Percentiles rank a stretch among this genome's conserved stretches.
phyloP scores from a whole-genome alignment of 2,113 vertebrate species.

The Cinclus mexicanus region DNA sequence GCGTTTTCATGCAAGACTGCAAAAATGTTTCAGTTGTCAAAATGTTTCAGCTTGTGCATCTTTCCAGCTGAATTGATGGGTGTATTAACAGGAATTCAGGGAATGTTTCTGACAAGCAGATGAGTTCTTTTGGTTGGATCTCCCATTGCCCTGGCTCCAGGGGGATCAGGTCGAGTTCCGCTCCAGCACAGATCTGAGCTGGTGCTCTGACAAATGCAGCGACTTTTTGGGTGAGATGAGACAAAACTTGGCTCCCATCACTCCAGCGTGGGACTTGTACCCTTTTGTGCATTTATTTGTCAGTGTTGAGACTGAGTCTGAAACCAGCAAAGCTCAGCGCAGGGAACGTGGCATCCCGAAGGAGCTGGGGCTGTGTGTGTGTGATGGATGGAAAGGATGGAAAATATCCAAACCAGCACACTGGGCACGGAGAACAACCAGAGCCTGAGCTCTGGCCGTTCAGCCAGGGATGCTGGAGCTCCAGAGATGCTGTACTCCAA shows the following conservation, averaged over 20 bases:
- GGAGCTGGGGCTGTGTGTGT: not conserved
- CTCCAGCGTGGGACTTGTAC: not conserved
- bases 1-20: not conserved
- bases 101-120: not conserved
- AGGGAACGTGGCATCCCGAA: not conserved
- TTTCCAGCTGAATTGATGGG: not conserved
- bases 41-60: slow-evolving; percentile 6
- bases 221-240: not conserved
- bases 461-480: not conserved
- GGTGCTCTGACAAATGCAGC: not conserved
- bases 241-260: not conserved
- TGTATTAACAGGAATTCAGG: not conserved
- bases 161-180: not conserved
- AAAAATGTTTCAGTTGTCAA: slow-evolving; percentile 24
- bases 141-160: not conserved
- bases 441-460: not conserved
- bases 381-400: not conserved
- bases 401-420: not conserved
- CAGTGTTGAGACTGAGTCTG: not conserved
- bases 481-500: not conserved
- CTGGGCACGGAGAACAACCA: not conserved
- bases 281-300: not conserved
- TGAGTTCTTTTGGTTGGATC: not conserved
- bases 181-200: not conserved
- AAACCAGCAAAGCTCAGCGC: not conserved